Conservation (phyloP, 2,113 vertebrate genomes). For the Corythornis cristatus region DNA sequence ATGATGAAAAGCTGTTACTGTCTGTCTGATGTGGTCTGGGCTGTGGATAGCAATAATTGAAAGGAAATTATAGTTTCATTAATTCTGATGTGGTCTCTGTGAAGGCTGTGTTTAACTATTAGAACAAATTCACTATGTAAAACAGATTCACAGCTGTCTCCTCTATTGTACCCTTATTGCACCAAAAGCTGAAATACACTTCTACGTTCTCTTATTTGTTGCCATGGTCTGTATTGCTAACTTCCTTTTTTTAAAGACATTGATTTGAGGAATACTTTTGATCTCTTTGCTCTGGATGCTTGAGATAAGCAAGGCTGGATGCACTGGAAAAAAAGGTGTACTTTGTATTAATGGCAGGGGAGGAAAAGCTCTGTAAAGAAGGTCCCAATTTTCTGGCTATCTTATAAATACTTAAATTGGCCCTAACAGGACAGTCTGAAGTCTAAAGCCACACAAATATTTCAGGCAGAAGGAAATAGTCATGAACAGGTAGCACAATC, state of each 20-base stretch:
- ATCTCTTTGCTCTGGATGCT: neutral
- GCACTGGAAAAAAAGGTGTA: neutral
- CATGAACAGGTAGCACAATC: neutral
- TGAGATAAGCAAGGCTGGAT: neutral
- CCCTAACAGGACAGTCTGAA: neutral
- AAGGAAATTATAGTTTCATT: slow-evolving; percentile 52
- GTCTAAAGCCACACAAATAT: neutral
- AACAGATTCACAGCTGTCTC: neutral
- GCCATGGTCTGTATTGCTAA: neutral
- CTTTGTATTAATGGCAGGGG: neutral
- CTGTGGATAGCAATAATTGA: slow-evolving; percentile 16
- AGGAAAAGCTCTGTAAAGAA: neutral
- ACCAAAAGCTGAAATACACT: neutral
- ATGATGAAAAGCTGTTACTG: neutral
- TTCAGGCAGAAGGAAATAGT: neutral
- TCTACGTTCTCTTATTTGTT: neutral
- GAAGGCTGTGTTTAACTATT: slow-evolving; percentile 14
- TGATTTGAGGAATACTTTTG: neutral
- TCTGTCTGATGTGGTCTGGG: slow-evolving; percentile 8
- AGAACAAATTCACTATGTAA: neutral
- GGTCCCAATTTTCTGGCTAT: neutral
- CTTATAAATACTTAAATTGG: neutral
- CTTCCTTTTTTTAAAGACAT: neutral
- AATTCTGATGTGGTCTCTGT: neutral
- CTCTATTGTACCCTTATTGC: neutral